Base-by-base conservation (phyloP, 64 coral and sea anemone species). In the Montipora efflorescens region DNA sequence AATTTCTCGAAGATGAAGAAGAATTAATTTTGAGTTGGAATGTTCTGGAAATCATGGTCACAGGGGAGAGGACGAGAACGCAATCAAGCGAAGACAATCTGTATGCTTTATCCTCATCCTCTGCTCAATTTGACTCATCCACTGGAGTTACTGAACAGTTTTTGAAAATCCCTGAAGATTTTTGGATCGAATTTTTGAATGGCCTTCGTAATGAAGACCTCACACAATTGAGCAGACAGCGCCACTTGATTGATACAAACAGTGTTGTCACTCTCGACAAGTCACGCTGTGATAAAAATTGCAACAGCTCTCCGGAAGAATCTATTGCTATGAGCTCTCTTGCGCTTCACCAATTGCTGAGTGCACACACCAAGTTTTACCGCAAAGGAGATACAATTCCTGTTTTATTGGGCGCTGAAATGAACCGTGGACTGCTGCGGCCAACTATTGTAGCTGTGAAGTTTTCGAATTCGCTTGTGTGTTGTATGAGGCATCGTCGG, bases 401-500 rank as follows among this genome's bases (percentile, higher is more conserved):
- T 10, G 87, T 89, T 59, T 89, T 36, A 2, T 7, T 76, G 15
- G 75, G 72, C 23, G 70, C 87, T 74, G 71, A 80, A 55, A 64
- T 81, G 53, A 49, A 75, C 20, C 66, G 84, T 15, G 90, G 94
- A 12, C 11, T 95, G 7, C 85, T 87, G 18, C 77, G 91, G 57
- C 94, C 90, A 11, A 73, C 48, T 75, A 78, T 95, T 21, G 28
- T 92, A 48, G 90, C 88, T 1, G 70, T 95, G 4, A 77, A 92
- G 53, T 21, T 92, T 16, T 51, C 77, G 7, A 59, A 69, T 0
- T 10, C 67, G 8, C 52, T 71, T 13, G 48, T 92, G 28, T 92
- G 83, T 57, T 95, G 94, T n/a, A 77, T 90, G 18, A 74, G 12
- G 44, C 94, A 95, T 89, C 83, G 80, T 12, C 81, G 79, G 4